A percentile compares a stretch with the other conserved stretches of the same genome.
Conservation (phyloP, 2,113 vertebrate genomes). For the Elaphurus davidianus region DNA sequence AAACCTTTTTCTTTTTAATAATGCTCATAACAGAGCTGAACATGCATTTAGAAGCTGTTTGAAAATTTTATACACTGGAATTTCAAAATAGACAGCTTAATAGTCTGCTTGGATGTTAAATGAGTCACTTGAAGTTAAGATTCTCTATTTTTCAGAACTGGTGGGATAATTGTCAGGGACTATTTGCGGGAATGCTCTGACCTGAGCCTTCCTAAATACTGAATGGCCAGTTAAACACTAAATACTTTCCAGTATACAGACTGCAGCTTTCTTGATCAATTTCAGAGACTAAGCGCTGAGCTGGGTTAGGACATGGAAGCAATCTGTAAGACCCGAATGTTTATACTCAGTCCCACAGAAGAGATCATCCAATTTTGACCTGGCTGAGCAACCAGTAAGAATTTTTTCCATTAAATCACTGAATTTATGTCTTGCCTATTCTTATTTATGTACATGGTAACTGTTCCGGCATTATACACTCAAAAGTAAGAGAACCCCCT, state of each 20-base stretch:
- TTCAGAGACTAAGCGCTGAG: not conserved
- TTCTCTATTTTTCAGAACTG: not conserved
- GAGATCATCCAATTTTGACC: not conserved
- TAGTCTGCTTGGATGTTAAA: not conserved
- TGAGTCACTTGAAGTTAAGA: slow-evolving; percentile 31
- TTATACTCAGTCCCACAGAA: not conserved
- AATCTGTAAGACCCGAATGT: not conserved
- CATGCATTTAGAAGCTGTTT: not conserved
- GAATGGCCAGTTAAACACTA: not conserved
- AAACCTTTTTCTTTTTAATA: not conserved
- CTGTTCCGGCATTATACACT: not conserved
- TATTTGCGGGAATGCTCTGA: not conserved
- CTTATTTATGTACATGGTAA: not conserved
- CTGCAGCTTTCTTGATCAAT: not conserved
- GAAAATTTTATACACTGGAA: not conserved
- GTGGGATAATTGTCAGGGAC: not conserved
- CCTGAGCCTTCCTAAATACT: not conserved
- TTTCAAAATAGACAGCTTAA: slow-evolving; percentile 42
- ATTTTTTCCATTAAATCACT: not conserved
- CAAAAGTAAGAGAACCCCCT: not conserved
- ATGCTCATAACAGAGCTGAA: not conserved
- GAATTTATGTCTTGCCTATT: not conserved
- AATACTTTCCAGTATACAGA: not conserved
- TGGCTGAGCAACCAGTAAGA: not conserved
- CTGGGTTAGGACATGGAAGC: not conserved